Conservation (phyloP, 30 jellyfish, hydroid and myxozoan genomes). For the Cassiopea andromeda region DNA sequence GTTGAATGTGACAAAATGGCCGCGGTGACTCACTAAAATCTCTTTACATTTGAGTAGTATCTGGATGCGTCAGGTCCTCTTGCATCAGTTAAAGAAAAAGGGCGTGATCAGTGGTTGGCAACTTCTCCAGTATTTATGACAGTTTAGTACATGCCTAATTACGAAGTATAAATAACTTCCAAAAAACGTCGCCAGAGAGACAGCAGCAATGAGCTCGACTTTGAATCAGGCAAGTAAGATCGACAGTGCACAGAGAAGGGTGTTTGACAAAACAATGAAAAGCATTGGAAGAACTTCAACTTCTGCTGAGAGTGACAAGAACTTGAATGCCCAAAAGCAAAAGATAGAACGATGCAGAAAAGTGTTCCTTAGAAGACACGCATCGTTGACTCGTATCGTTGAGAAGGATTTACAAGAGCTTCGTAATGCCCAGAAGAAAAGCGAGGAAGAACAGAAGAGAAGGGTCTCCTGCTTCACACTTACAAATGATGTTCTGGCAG, state of each 20-base stretch:
- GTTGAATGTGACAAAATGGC: too few species aligned
- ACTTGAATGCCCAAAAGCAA: background rate
- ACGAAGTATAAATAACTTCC: too few species aligned
- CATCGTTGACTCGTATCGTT: background rate
- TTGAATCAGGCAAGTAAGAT: background rate
- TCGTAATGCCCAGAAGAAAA: background rate
- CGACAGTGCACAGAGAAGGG: background rate
- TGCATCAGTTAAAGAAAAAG: too few species aligned
- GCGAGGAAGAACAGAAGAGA: background rate
- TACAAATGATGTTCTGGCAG: background rate
- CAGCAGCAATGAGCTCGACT: background rate
- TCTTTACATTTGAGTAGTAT: too few species aligned
- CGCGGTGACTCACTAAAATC: too few species aligned
- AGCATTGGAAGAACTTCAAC: background rate
- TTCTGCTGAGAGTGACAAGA: background rate
- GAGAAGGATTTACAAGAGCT: constrained; percentile 13
- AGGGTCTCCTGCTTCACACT: background rate
- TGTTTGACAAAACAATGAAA: background rate
- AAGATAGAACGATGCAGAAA: constrained; percentile 13
- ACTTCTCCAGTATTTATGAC: too few species aligned
- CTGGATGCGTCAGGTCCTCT: too few species aligned
- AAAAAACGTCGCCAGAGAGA: background rate
- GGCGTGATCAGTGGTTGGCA: too few species aligned
- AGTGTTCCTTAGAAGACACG: background rate
- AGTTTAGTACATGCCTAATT: too few species aligned